Evolutionary conservation across 2,113 vertebrate species (phyloP).

Genomic region (Apeltes quadracus): DNA sequence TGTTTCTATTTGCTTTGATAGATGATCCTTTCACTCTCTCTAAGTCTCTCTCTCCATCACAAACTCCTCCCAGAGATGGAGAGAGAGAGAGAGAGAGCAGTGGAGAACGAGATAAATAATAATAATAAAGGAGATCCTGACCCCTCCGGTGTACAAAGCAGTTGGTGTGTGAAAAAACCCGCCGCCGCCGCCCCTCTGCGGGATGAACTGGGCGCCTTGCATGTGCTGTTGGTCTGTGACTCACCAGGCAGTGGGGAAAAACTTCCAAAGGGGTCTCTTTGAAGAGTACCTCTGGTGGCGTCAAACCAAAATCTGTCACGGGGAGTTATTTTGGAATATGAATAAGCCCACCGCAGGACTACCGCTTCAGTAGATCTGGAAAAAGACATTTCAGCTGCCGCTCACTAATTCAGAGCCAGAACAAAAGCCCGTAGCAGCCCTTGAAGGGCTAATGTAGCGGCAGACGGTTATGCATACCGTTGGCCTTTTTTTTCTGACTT

Average conservation of each 20-base stretch:
- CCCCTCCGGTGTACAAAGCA: conserved; percentile 25
- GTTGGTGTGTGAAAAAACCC: conserved; percentile 34
- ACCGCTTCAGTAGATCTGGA: conserved; percentile 48
- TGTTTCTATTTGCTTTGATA: conserved; percentile 69
- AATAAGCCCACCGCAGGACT: conserved; percentile 53
- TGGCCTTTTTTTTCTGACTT: conserved; percentile 26
- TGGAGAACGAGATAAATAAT: not conserved
- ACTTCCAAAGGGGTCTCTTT: conserved; percentile 56
- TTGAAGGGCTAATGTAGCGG: conserved; percentile 41
- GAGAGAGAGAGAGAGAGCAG: not conserved
- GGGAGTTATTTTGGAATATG: conserved; percentile 59
- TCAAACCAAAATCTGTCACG: conserved; percentile 43
- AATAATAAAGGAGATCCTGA: conserved; percentile 46
- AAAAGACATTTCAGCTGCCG: conserved; percentile 21
- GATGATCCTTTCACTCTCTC: conserved; percentile 66
- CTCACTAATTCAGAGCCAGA: conserved; percentile 44
- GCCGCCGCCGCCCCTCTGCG: conserved; percentile 39
- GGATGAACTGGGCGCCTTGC: conserved; percentile 35
- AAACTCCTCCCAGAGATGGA: conserved; percentile 35
- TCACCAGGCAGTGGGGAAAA: conserved; percentile 30
- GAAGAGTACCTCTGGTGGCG: conserved; percentile 63
- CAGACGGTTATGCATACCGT: conserved; percentile 51
- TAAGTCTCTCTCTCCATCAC: conserved; percentile 58
- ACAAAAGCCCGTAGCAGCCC: conserved; percentile 40
- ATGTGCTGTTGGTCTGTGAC: conserved; percentile 52